Conservation (phyloP, 2,113 vertebrate species). For the Urocitellus parryii region DNA sequence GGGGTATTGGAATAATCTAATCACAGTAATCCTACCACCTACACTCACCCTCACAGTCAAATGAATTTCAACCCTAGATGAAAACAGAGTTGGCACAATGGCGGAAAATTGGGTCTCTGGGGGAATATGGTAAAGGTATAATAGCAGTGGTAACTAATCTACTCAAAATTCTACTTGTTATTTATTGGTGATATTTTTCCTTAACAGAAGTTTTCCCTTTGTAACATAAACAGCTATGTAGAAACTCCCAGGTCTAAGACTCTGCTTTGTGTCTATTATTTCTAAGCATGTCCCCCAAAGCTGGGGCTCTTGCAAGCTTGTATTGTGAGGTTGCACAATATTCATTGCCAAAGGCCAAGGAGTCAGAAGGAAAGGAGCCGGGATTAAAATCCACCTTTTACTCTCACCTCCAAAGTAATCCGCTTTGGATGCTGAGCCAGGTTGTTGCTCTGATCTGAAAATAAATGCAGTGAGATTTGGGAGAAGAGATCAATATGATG, state of each 20-base stretch:
- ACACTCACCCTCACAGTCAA: not conserved
- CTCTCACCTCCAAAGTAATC: not conserved
- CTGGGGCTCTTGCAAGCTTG: not conserved
- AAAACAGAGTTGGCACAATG: not conserved
- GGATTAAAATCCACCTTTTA: not conserved
- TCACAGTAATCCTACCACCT: not conserved
- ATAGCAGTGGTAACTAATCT: not conserved
- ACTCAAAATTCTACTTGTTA: not conserved
- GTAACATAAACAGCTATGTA: not conserved
- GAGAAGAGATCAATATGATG: not conserved
- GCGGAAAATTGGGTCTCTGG: not conserved
- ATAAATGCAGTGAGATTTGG: not conserved
- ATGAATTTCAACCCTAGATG: not conserved
- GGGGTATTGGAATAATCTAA: not conserved
- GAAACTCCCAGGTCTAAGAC: not conserved
- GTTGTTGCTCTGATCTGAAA: not conserved
- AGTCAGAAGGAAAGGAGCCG: not conserved
- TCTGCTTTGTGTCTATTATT: not conserved
- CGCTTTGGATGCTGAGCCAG: not conserved
- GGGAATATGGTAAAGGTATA: not conserved
- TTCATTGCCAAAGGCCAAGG: not conserved
- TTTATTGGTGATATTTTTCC: conserved; percentile 3
- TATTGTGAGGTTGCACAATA: not conserved
- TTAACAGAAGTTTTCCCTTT: not conserved
- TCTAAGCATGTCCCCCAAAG: not conserved